Evolutionary conservation across 2,113 vertebrate genomes (phyloP), one percentile per base, ranked within the genome.

Genomic region (Silurus asotus): DNA sequence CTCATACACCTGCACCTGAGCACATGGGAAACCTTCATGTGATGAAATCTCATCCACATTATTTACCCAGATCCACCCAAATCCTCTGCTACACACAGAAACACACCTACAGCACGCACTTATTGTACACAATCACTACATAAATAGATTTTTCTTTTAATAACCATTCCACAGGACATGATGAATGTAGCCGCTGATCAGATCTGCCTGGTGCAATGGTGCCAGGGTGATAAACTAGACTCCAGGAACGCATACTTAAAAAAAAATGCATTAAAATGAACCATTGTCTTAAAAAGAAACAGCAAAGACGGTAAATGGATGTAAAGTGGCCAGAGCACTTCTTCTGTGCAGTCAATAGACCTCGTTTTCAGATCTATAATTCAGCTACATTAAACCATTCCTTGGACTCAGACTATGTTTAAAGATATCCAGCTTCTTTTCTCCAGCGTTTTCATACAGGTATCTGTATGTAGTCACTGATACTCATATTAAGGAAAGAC

Each of bases 31-130:
- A 15, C 23, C 80, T 53, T 75, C 20, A 51, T 13, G 10, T n/a
- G 62, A 28, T 67, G n/a, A 82, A 67, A 25, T 28, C 49, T n/a
- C 49, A 28, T 62, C 17, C 70, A 84, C 58, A 76, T 84, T 61
- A 59, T 28, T 74, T 37, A 84, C 58, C 15, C 58, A 76, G 37
- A 17, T 64, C 37, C 28, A 14, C 37, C 64, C 79, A 49, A 37
- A 37, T 37, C 37, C 74, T 76, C 74, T 2, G 0, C 28, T 62
- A 48, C 17, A 8, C 78, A 80, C 58, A 62, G 2, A 81, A 13
- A 81, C 78, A 48, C 58, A 62, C 28, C 23, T 14, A 25, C 58
- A 13, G 9, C 8, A 13, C 19, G 25, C 72, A 75, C 48, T 51
- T 48, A n/a, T 7, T n/a, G 37, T 37, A 19, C 48, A 59, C 49